Evolutionary conservation across 2,888 invertebrate genomes (phyloP), one percentile per base, ranked within the genome.

Genomic region (Cistogaster globosa): DNA sequence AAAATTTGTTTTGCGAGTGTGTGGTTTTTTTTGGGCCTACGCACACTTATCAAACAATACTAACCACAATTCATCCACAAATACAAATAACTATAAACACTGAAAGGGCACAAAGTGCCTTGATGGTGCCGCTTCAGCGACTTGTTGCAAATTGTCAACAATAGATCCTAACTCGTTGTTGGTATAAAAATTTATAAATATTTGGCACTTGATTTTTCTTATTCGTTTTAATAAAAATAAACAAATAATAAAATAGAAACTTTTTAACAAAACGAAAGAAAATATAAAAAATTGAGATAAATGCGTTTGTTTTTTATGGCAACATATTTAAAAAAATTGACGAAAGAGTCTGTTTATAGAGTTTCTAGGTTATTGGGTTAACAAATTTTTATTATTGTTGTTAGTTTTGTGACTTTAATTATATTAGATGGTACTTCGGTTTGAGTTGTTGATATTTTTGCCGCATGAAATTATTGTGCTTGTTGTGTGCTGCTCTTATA

Each of bases 281-380:
- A 78, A 67, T 75, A 63, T 55, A 51, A 74, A 78, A 74, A 42
- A 48, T 72, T 48, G 4, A 20, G 38, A 82, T 60, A 79, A 77
- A 60, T 53, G 32, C 60, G 18, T 38, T 26, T 76, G 6, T 22
- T 62, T 57, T 84, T 87, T 87, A 87, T 86, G 87, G 87, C 84
- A 86, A 86, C 87, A 87, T 87, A 77, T 85, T 87, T 71, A 55
- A 57, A 74, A 53, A 22, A 57, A 38, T 80, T 58, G 38, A 48
- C 51, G 63, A 42, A 42, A 42, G 42, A 75, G 75, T 58, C 58
- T 83, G 48, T 69, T 42, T 36, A 26, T 45, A 53, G 22, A 42
- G 16, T 76, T 53, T 53, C 22, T 84, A 42, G 77, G 80, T 81
- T 87, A 81, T 75, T 79, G 57, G 81, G 83, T 77, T 83, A 26